These are phyloP conservation scores for Hypsibius dujardini DNA, from an alignment of 1,140 invertebrate species.

Conservation along the genomic window DNA sequence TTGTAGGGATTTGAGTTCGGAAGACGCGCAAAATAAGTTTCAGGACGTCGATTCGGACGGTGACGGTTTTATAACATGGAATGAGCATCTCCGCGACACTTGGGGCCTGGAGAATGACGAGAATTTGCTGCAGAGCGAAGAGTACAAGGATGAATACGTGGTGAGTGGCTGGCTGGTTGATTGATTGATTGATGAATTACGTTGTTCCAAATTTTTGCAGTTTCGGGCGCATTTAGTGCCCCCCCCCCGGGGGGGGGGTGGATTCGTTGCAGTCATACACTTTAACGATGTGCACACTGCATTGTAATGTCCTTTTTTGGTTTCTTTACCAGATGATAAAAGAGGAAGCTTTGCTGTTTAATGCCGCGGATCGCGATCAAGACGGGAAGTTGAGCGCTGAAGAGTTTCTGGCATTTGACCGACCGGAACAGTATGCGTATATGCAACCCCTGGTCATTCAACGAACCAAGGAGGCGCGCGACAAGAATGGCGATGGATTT, in stretches of 20 bases:
- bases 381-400: conserved; percentile 55
- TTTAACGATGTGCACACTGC: too few species aligned
- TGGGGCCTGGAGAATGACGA: conserved; percentile 48
- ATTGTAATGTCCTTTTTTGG: too few species aligned
- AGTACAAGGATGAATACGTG: conserved; percentile 24
- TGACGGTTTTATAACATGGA: conserved; percentile 66
- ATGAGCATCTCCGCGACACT: conserved; percentile 63
- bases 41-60: conserved; percentile 39
- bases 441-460: conserved; percentile 68
- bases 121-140: conserved; percentile 25
- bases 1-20: conserved; percentile 28
- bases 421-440: conserved; percentile 74
- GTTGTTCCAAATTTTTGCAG: too few species aligned
- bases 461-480: conserved; percentile 66
- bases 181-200: too few species aligned
- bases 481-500: conserved; percentile 59
- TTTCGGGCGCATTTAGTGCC: too few species aligned
- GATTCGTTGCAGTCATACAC: too few species aligned
- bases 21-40: conserved; percentile 29
- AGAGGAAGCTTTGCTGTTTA: conserved; percentile 70
- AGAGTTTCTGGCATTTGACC: conserved; percentile 74
- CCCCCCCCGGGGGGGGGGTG: too few species aligned
- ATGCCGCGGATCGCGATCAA: conserved; percentile 62
- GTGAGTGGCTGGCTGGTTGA: too few species aligned
- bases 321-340: conserved; percentile 33